Evolutionary conservation across 2,797 vertebrate genomes (phyloP).

Genomic region (Gobio occitaniae): DNA sequence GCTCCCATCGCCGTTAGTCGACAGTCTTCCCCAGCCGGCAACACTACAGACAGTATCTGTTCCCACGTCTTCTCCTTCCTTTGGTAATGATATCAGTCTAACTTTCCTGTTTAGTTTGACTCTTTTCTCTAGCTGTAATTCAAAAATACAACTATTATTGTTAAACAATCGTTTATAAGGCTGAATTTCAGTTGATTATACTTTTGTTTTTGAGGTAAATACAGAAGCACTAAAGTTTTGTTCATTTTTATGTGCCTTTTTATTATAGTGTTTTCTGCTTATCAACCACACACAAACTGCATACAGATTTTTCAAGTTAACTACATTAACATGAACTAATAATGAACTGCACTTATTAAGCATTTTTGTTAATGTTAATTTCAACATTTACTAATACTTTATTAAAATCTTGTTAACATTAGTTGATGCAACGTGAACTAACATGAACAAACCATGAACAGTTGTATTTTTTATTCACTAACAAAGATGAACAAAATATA

Average conservation of each 20-base stretch:
- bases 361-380: too few species aligned
- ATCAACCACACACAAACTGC: too few species aligned
- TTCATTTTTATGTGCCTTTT: neutral
- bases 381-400: too few species aligned
- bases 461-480: too few species aligned
- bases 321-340: too few species aligned
- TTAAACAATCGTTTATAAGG: neutral
- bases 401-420: too few species aligned
- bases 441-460: too few species aligned
- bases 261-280: neutral
- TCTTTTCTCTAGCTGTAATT: slow-evolving; percentile 1
- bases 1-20: fast-evolving
- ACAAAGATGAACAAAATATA: too few species aligned
- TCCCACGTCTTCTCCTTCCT: neutral
- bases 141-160: neutral
- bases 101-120: slow-evolving; percentile 6
- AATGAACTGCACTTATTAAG: too few species aligned
- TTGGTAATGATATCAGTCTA: slow-evolving; percentile 32
- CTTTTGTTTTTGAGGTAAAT: neutral
- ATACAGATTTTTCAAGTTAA: too few species aligned
- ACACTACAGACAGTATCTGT: slow-evolving; percentile 38
- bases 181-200: neutral
- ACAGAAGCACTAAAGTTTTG: neutral
- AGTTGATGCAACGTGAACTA: too few species aligned
- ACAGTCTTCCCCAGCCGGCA: slow-evolving; percentile 56